Base-by-base conservation (phyloP, 2,888 invertebrate species). In the Eumacrocentrus americanus region DNA sequence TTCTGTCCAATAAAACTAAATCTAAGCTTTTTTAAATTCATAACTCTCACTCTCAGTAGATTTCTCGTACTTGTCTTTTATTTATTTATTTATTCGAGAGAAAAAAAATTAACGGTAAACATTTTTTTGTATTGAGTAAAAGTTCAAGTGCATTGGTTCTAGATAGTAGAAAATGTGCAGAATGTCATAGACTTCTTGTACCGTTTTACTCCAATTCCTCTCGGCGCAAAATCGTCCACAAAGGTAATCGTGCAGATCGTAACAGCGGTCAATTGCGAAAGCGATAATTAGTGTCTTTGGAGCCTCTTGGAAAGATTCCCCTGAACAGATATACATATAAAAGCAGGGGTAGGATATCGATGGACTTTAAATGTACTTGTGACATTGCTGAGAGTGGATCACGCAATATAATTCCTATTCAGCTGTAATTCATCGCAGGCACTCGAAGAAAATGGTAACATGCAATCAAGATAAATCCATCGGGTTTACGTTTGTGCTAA, bases 131-230 rank as follows among this genome's bases (percentile, higher is more conserved):
- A 16, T 40, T 11, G 11, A 46, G 23, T 25, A 46, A 46, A 46
- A 46, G 46, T 46, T 46, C 46, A 46, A 46, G 46, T 12, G 46
- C 25, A n/a, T 46, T 46, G n/a, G 46, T 46, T 46, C 46, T 46
- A 22, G 22, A 50, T 50, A n/a, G n/a, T n/a, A n/a, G n/a, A n/a
- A n/a, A n/a, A n/a, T n/a, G n/a, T n/a, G n/a, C n/a, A n/a, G n/a
- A n/a, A n/a, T n/a, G n/a, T n/a, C n/a, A 35, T 12, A 22, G 5
- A 23, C 23, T 25, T 53, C n/a, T 53, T 25, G 11, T n/a, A 4
- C n/a, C 29, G 22, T 53, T 54, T 54, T 54, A 54, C 59, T 60
- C 54, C 54, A 50, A 38, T 60, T 54, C 12, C 42, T 44, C 38
- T 51, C 12, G 12, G 38, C 20, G 25, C 38, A 48, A 50, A 42